phyloP scores from a whole-genome alignment of 2,113 vertebrate species.

The Atlantisia rogersi region DNA sequence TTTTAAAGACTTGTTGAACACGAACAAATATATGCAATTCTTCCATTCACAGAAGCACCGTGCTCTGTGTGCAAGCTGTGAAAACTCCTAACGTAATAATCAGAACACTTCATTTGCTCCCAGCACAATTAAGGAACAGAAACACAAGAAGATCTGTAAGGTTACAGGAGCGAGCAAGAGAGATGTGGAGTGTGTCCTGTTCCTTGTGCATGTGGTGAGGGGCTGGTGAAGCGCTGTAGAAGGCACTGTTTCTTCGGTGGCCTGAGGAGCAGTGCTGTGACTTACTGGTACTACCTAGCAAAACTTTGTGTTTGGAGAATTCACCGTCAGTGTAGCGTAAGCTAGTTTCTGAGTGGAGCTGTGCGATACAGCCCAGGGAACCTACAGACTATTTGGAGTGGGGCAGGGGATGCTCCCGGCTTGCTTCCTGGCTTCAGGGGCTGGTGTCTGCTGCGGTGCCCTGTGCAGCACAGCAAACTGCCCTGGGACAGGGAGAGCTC shows the following conservation, averaged over 20 bases:
- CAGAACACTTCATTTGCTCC: slow-evolving; percentile 57
- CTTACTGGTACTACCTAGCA: not conserved
- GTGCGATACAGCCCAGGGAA: slow-evolving; percentile 8
- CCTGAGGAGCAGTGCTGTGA: not conserved
- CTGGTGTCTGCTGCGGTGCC: not conserved
- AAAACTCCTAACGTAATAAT: slow-evolving; percentile 33
- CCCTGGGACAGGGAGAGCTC: not conserved
- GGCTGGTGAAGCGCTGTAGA: not conserved
- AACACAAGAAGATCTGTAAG: not conserved
- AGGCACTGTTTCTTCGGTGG: not conserved
- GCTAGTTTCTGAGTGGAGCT: not conserved
- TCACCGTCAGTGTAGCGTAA: not conserved
- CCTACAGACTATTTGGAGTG: not conserved
- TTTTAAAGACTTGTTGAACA: slow-evolving; percentile 71
- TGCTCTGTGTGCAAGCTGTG: slow-evolving; percentile 59
- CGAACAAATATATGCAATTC: slow-evolving; percentile 78
- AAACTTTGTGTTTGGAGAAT: not conserved
- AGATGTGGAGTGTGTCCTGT: not conserved
- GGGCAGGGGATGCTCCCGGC: slow-evolving; percentile 15
- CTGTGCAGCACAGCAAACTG: not conserved
- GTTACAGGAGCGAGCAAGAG: not conserved
- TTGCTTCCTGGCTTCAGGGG: not conserved
- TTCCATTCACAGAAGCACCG: slow-evolving; percentile 65
- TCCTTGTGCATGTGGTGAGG: not conserved
- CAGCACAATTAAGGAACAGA: slow-evolving; percentile 50